These are phyloP conservation scores for Trisateles emortualis DNA, from an alignment of 2,888 invertebrate genomes.

Conservation along the genomic window DNA sequence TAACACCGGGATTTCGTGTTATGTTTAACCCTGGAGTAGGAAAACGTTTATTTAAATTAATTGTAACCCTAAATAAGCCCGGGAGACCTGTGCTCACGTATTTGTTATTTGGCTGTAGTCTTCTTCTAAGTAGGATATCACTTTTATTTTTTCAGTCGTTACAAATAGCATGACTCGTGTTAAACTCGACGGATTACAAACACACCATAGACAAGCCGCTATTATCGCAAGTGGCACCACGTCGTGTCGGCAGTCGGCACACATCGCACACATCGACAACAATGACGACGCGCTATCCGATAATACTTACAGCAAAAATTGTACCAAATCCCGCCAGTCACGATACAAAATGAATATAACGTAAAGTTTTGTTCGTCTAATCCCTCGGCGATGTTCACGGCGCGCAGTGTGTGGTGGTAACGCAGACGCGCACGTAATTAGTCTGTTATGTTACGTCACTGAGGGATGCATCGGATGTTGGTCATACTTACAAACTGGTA, in stretches of 20 bases:
- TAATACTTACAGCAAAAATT: neutral
- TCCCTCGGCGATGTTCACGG: neutral
- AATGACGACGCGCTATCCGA: conserved; percentile 2
- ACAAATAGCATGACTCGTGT: neutral
- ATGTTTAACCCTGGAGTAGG: too few species aligned
- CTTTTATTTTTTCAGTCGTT: too few species aligned
- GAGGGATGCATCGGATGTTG: neutral
- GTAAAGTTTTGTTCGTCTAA: neutral
- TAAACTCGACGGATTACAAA: neutral
- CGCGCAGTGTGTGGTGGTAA: neutral
- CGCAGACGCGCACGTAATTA: neutral
- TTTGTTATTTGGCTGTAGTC: too few species aligned
- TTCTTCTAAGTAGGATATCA: too few species aligned
- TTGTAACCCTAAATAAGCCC: too few species aligned
- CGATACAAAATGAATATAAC: conserved; percentile 6
- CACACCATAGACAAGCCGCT: neutral
- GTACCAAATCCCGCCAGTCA: conserved; percentile 3
- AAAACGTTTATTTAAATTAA: too few species aligned
- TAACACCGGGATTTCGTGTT: too few species aligned
- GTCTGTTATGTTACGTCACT: neutral
- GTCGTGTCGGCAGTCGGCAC: conserved; percentile 1
- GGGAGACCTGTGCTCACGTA: too few species aligned
- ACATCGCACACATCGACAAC: neutral
- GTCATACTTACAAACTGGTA: too few species aligned
- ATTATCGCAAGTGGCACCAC: neutral